Base-by-base conservation (phyloP, 2,113 vertebrate genomes). In the Rhabdomys dilectus region DNA sequence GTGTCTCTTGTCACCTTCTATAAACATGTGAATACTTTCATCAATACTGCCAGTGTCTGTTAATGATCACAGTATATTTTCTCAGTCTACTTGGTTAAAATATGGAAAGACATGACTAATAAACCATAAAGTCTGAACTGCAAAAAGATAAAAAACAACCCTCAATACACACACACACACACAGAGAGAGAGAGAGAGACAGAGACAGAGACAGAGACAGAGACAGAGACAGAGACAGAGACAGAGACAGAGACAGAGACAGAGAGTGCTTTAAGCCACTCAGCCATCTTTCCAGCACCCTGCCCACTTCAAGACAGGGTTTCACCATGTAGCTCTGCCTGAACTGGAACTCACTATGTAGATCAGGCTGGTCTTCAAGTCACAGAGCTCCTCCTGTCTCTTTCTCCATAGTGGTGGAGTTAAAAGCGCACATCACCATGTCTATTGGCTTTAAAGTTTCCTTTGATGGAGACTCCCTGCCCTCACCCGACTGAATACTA, bases 121-220 rank as follows among this genome's bases (percentile, higher is more conserved):
- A 86, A 97, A 96, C 94, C 95, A 97, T 97, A 97, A 97, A 98
- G 77, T 60, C 84, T 60, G 16, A 95, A 48, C 78, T 93, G 62
- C 53, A 62, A 78, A 36, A n/a, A 21, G 19, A 11, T 80, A 56
- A 73, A 34, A 9, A 45, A 66, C 48, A 64, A 26, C 7, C 64
- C 42, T 34, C 68, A 73, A 73, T 56, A 84, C 80, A 34, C 80
- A 64, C 60, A 86, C 39, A 60, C n/a, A 62, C 34, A 80, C 9
- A 66, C 3, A 64, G 3, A 8, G 36, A 58, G 58, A 21, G 58
- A 60, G 58, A 7, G 58, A 60, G 58, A 22, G 58, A 60, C 19
- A 24, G 60, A 62, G 60, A 62, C 21, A 62, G 60, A 62, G 60
- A 62, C 11, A 66, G 11, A 66, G 26, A 66, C 3, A 64, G 3